phyloP scores from a whole-genome alignment of 1,140 invertebrate genomes.

The Phenacoccus solenopsis region DNA sequence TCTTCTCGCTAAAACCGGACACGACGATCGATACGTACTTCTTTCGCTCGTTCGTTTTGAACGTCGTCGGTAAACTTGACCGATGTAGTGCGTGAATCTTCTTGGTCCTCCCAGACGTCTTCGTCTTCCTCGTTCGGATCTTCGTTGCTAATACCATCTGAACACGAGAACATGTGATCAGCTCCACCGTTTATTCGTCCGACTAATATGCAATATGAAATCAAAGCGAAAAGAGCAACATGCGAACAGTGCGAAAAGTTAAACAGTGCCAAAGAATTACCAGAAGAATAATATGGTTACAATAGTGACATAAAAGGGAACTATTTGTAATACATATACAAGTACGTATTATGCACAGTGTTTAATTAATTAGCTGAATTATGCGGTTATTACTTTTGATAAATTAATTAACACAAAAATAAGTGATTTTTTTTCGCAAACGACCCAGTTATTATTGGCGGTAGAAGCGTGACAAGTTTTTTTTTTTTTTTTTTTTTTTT shows the following conservation, averaged over 20 bases:
- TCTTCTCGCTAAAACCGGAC: too few relatives aligned
- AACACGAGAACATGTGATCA: slow-evolving; percentile 22
- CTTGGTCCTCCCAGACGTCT: slow-evolving; percentile 60
- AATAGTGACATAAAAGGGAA: too few relatives aligned
- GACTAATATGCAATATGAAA: slow-evolving; percentile 3
- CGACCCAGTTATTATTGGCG: too few relatives aligned
- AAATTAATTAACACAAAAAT: too few relatives aligned
- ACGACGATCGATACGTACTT: slow-evolving; percentile 39
- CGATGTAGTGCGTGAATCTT: slow-evolving; percentile 65
- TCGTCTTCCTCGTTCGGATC: slow-evolving; percentile 36
- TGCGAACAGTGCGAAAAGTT: slow-evolving; percentile 13
- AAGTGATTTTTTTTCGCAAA: too few relatives aligned
- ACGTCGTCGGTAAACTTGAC: slow-evolving; percentile 72
- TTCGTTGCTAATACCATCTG: slow-evolving; percentile 21
- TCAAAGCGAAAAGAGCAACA: background rate
- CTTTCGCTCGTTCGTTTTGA: slow-evolving; percentile 53
- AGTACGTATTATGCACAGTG: too few relatives aligned
- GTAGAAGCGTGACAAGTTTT: too few relatives aligned
- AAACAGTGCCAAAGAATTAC: background rate
- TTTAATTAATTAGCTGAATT: too few relatives aligned
- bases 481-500: too few relatives aligned
- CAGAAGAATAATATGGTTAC: too few relatives aligned
- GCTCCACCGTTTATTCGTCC: slow-evolving; percentile 19
- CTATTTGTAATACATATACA: background rate
- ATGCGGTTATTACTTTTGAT: too few relatives aligned